Percentiles rank a stretch among this genome's conserved stretches.
Conservation (phyloP, 2,888 invertebrate genomes). For the Blera fallax region DNA sequence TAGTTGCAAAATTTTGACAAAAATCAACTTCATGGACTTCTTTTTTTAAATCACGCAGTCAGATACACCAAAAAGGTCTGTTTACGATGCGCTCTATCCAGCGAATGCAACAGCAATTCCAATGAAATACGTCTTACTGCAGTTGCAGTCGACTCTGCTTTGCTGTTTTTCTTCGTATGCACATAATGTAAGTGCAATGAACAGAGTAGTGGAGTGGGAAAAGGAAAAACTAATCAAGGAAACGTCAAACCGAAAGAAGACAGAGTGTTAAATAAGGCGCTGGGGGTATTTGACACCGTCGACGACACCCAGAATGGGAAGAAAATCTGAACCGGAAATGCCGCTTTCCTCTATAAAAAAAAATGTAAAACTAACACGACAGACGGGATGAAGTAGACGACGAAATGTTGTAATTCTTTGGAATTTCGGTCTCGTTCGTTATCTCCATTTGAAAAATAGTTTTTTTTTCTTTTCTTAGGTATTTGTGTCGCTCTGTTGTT, state of each 20-base stretch:
- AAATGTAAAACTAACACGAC: slow-evolving; percentile 33
- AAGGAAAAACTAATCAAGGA: slow-evolving; percentile 37
- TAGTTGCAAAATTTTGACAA: neutral
- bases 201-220: neutral
- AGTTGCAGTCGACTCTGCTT: neutral
- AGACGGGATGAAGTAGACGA: slow-evolving; percentile 39
- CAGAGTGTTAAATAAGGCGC: slow-evolving; percentile 40
- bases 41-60: neutral
- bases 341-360: slow-evolving; percentile 39
- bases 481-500: slow-evolving; percentile 33
- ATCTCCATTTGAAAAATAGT: slow-evolving; percentile 47
- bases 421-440: slow-evolving; percentile 57
- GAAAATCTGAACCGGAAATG: slow-evolving; percentile 68
- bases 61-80: slow-evolving; percentile 4
- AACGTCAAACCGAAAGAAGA: slow-evolving; percentile 34
- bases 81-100: slow-evolving; percentile 15
- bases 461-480: neutral
- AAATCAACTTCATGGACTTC: neutral
- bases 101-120: slow-evolving; percentile 47
- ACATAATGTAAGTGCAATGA: neutral
- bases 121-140: neutral
- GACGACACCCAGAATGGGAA: slow-evolving; percentile 45
- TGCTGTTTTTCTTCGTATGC: neutral
- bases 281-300: slow-evolving; percentile 44
- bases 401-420: slow-evolving; percentile 61